A percentile compares a stretch with the other conserved stretches of the same genome.
Evolutionary conservation across 2,888 invertebrate species (phyloP).

Genomic region (Tenthredo notha): DNA sequence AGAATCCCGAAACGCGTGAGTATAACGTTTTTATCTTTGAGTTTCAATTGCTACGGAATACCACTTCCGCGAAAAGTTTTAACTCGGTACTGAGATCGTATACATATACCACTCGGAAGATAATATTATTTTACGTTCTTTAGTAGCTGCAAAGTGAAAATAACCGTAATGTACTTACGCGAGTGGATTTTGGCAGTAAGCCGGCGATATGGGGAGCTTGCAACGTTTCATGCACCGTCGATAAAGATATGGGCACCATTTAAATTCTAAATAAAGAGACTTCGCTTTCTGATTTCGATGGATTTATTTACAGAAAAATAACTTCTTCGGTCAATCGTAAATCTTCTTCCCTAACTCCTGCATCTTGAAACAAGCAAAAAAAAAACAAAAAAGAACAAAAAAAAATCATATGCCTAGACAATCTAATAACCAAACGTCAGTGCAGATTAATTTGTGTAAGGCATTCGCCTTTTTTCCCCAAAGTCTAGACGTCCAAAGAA

Average conservation of each 20-base stretch:
- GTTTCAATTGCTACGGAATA: constrained; percentile 45
- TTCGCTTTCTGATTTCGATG: constrained; percentile 14
- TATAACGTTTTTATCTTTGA: constrained; percentile 47
- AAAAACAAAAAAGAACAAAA: background rate
- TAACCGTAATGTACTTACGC: constrained; percentile 52
- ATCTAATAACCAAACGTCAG: constrained; percentile 5
- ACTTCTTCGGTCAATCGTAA: background rate
- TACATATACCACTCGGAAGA: constrained; percentile 32
- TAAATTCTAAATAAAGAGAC: constrained; percentile 48
- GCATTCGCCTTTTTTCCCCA: background rate
- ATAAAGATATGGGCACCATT: constrained; percentile 49
- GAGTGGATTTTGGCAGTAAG: constrained; percentile 52
- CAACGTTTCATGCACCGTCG: constrained; percentile 42
- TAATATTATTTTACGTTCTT: constrained; percentile 51
- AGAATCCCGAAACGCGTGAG: constrained; percentile 24
- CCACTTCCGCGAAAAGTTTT: constrained; percentile 49
- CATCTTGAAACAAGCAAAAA: background rate
- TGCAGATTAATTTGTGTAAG: background rate
- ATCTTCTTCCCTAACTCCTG: background rate
- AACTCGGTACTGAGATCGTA: constrained; percentile 23
- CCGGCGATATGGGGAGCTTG: constrained; percentile 45
- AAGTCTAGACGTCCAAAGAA: constrained; percentile 12
- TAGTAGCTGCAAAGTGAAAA: constrained; percentile 52
- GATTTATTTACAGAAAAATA: background rate
- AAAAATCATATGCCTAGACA: background rate